Base-by-base conservation (phyloP, 2,888 invertebrate species). In the Pollenia amentaria region DNA sequence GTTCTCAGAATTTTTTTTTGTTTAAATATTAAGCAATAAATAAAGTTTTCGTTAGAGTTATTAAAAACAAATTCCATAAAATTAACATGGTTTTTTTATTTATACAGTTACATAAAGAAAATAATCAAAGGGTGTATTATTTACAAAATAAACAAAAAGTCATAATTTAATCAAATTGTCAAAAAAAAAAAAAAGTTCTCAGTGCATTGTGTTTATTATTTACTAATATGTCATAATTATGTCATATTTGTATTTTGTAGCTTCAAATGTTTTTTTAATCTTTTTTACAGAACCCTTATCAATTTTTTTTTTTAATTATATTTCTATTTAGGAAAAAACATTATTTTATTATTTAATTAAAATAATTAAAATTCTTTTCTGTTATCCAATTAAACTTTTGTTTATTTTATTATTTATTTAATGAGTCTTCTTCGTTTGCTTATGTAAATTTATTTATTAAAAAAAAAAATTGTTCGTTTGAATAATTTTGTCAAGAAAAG, bases 11-110 rank as follows among this genome's bases (percentile, higher is more conserved):
- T 12, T 46, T 3, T 2, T 51, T 16, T 46, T 3, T 6, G 4
- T 73, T 42, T 18, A 72, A 60, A 40, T 76, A 67, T 77, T 78
- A 60, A 18, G 78, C 42, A 78, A 84, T 48, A 65, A 73, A 62
- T 60, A 29, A 29, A 44, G 18, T 9, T 18, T 64, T 9, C 8
- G 53, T 29, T 46, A 29, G 21, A 65, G 72, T 73, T 67, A 80
- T 80, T 55, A 65, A 65, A 73, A 65, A 65, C 46, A 65, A 80
- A 73, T 80, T 80, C 55, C 57, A 18, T 0, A 62, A 40, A 10
- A 40, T 40, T 62, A 16, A 62, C 40, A 16, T 62, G 9, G 40
- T 38, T 62, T 62, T 60, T 57, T 57, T 44, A 72, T n/a, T 57
- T 55, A 55, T 14, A n/a, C 60, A 46, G 2, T 60, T 42, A 14